These are phyloP conservation scores for Neodon shergylaensis DNA, from an alignment of 2,113 vertebrate species.

Conservation along the genomic window DNA sequence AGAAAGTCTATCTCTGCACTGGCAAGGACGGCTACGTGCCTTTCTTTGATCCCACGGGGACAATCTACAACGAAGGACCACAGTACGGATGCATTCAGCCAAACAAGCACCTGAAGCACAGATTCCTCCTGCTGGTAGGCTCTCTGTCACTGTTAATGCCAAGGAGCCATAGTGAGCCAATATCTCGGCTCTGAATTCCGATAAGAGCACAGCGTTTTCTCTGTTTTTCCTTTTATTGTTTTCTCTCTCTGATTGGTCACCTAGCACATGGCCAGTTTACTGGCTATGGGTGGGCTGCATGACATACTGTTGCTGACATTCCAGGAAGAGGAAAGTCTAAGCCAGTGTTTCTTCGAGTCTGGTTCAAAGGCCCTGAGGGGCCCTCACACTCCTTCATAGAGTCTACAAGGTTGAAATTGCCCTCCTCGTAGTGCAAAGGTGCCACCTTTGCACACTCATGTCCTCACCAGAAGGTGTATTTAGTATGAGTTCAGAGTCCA, in stretches of 20 bases:
- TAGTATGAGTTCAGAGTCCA: not conserved
- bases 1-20: constrained; percentile 98
- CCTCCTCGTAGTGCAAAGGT: not conserved
- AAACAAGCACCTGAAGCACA: constrained; percentile 96
- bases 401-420: not conserved
- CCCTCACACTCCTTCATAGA: not conserved
- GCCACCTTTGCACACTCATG: not conserved
- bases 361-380: not conserved
- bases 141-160: too few relatives aligned
- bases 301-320: not conserved
- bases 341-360: not conserved
- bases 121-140: constrained; percentile 95
- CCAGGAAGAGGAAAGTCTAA: not conserved
- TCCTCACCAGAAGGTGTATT: not conserved
- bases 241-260: not conserved
- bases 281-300: not conserved
- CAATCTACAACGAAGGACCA: constrained; percentile 96
- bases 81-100: constrained; percentile 99
- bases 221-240: not conserved
- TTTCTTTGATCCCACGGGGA: constrained; percentile 97
- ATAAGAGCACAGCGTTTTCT: not conserved
- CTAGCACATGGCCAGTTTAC: not conserved
- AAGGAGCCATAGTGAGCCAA: fast-evolving
- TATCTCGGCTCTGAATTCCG: not conserved
- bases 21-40: constrained; percentile 96